Evolutionary conservation across 2,797 vertebrate species (phyloP).

Genomic region (Pseudocheirus occidentalis): DNA sequence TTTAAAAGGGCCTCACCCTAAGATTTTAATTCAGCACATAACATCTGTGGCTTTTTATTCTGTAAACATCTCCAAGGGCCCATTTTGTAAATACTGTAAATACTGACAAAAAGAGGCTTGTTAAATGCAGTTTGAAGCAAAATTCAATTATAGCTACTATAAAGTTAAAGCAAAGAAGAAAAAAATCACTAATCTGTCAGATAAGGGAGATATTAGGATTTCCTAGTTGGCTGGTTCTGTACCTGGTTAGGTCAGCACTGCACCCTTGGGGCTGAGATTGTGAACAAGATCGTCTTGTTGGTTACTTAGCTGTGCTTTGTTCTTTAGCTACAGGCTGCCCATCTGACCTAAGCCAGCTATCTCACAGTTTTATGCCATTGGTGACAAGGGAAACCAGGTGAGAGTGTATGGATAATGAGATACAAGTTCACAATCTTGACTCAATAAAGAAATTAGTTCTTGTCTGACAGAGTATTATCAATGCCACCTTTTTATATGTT

Average conservation of each 20-base stretch:
- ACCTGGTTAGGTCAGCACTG: not conserved
- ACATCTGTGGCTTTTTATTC: not conserved
- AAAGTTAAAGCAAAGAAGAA: not conserved
- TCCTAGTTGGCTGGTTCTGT: not conserved
- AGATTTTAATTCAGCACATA: not conserved
- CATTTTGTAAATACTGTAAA: not conserved
- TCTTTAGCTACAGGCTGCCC: too few relatives aligned
- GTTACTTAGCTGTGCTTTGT: too few relatives aligned
- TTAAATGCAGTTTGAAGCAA: not conserved
- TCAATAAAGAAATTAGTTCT: not conserved
- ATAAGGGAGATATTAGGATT: not conserved
- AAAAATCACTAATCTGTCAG: not conserved
- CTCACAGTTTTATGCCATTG: too few relatives aligned
- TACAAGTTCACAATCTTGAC: too few relatives aligned
- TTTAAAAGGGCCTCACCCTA: not conserved
- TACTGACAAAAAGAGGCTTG: not conserved
- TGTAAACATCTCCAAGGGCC: not conserved
- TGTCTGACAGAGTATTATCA: not conserved
- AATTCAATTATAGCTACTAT: not conserved
- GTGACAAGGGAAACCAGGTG: too few relatives aligned
- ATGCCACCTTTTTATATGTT: not conserved
- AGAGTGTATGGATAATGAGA: too few relatives aligned
- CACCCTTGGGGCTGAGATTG: not conserved
- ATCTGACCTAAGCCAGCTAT: too few relatives aligned
- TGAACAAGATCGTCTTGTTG: not conserved